These are phyloP conservation scores for Luffia ferchaultella DNA, from an alignment of 2,888 invertebrate species.

Conservation along the genomic window DNA sequence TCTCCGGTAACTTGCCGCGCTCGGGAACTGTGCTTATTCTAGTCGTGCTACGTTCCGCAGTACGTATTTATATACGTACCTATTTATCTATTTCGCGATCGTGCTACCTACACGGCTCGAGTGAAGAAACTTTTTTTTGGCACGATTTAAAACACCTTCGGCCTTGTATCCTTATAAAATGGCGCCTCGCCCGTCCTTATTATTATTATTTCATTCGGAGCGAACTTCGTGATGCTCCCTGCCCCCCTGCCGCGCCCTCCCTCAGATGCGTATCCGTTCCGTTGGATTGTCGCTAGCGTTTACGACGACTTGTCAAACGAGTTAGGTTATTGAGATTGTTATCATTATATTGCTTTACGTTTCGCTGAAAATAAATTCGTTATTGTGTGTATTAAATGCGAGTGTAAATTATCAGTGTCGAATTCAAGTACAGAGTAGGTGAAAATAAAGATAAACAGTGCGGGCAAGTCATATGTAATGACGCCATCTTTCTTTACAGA, in stretches of 20 bases:
- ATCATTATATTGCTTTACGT: neutral
- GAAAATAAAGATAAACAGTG: slow-evolving; percentile 18
- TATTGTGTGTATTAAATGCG: neutral
- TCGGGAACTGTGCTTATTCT: slow-evolving; percentile 19
- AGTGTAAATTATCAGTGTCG: neutral
- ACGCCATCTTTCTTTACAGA: slow-evolving; percentile 76
- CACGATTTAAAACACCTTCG: slow-evolving; percentile 28
- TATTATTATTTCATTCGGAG: slow-evolving; percentile 63
- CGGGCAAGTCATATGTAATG: slow-evolving; percentile 64
- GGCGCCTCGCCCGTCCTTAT: slow-evolving; percentile 55
- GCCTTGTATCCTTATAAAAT: slow-evolving; percentile 65
- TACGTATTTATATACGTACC: slow-evolving; percentile 10
- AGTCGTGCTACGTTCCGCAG: slow-evolving; percentile 21
- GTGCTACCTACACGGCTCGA: neutral
- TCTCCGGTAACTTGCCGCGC: slow-evolving; percentile 19
- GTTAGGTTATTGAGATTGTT: slow-evolving; percentile 45
- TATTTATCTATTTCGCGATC: neutral
- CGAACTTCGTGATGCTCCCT: slow-evolving; percentile 64
- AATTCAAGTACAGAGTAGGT: neutral
- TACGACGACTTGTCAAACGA: slow-evolving; percentile 63
- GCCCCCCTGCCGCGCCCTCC: slow-evolving; percentile 41
- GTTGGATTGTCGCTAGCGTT: slow-evolving; percentile 53
- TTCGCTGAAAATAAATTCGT: neutral
- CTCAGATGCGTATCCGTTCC: slow-evolving; percentile 58
- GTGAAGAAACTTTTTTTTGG: neutral